Base-by-base conservation (phyloP, 2,888 invertebrate species). In the Limnephilus marmoratus region DNA sequence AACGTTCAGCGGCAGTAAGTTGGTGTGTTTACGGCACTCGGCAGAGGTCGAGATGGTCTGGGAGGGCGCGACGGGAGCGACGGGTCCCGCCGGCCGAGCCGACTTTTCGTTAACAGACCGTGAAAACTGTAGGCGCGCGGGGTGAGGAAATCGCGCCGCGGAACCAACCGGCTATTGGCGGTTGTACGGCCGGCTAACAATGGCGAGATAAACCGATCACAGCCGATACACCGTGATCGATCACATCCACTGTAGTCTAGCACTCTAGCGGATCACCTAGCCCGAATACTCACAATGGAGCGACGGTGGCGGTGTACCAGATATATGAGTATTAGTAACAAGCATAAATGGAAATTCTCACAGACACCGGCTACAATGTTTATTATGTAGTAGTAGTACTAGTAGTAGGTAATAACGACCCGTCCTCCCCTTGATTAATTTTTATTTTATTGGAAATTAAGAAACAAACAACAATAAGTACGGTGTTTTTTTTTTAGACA, bases 101-200 rank as follows among this genome's bases (percentile, higher is more conserved):
- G 92, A 92, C 49, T 92, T 80, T 88, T 91, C 89, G 91, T 91
- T 91, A 91, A 92, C 93, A 92, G 92, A 92, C 93, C 92, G 91
- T 93, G 91, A 93, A 93, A 93, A 93, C 90, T 90, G 89, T 90
- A 37, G 86, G 90, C 68, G 34, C 91, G 34, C 91, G 82, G 85
- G 85, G 90, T 18, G 87, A 49, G 87, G 87, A 87, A 87, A 34
- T 83, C 83, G 83, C 85, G 45, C 45, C 87, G 87, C 68, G 53
- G 87, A 29, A 29, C 53, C 53, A 29, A 29, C 53, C 68, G 87
- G 68, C 87, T 29, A 29, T 29, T 41, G 83, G 37, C 85, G 85
- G 29, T 45, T 49, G 29, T 29, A 41, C 87, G 29, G 53, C 53
- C 41, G 49, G 31, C 87, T 68, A 87, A 87, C 87, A 87, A 87